Conservation (phyloP, 2,113 vertebrate species). For the Microtus ochrogaster region DNA sequence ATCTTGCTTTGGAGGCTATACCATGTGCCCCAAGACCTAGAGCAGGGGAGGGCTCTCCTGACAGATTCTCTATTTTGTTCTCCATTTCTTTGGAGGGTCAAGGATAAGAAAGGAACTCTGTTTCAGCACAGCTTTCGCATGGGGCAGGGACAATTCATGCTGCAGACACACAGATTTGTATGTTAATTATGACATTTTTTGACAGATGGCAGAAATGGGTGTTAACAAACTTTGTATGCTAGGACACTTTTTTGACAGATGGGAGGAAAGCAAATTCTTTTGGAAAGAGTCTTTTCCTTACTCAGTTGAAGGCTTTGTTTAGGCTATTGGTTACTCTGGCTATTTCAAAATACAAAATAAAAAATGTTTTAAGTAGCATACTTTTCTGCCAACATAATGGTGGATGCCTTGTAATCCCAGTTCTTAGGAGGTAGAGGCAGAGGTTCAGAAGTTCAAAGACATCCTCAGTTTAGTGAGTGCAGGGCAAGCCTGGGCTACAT, state of each 20-base stretch:
- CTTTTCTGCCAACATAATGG: not conserved
- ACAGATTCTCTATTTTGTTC: not conserved
- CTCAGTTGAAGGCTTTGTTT: slow-evolving; percentile 44
- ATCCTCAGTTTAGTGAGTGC: not conserved
- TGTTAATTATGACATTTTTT: slow-evolving; percentile 42
- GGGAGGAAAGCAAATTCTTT: slow-evolving; percentile 45
- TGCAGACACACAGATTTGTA: slow-evolving; percentile 1
- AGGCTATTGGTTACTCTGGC: slow-evolving; percentile 18
- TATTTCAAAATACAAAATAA: slow-evolving; percentile 58
- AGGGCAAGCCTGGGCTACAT: not conserved
- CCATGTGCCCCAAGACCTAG: not conserved
- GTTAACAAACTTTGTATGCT: slow-evolving; percentile 49
- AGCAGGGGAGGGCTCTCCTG: too few relatives aligned
- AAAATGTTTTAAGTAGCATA: slow-evolving; percentile 50
- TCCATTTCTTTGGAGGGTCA: not conserved
- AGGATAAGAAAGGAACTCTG: slow-evolving; percentile 4
- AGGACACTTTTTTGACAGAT: slow-evolving; percentile 54
- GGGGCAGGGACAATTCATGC: not conserved
- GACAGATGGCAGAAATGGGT: slow-evolving; percentile 49
- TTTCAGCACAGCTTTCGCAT: not conserved
- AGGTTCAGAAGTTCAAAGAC: not conserved
- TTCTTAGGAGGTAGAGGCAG: not conserved
- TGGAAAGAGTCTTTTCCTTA: slow-evolving; percentile 12
- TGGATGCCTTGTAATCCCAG: too few relatives aligned
- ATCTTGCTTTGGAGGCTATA: not conserved